Evolutionary conservation across 2,888 invertebrate genomes (phyloP).

Genomic region (Amphipoea oculea): DNA sequence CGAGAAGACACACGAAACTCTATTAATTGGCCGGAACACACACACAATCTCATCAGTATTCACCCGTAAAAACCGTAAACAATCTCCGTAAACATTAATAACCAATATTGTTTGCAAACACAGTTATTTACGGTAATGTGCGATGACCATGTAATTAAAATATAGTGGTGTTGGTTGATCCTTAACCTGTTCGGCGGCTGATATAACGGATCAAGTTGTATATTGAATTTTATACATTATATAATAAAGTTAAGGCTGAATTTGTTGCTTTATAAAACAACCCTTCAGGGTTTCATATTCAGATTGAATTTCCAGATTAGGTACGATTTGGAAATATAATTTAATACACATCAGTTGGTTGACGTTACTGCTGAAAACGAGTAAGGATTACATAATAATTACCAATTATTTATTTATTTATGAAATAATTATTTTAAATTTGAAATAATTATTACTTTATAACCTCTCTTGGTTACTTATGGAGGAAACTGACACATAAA

Average conservation of each 20-base stretch:
- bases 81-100: constrained; percentile 58
- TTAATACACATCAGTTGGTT: background rate
- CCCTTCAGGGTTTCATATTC: constrained; percentile 21
- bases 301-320: constrained; percentile 13
- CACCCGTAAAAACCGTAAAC: constrained; percentile 53
- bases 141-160: constrained; percentile 63
- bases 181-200: constrained; percentile 56
- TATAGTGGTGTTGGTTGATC: constrained; percentile 44
- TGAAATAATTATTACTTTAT: background rate
- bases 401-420: background rate
- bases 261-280: constrained; percentile 39
- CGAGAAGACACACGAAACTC: background rate
- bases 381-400: background rate
- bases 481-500: background rate
- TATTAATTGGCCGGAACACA: constrained; percentile 13
- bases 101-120: constrained; percentile 54
- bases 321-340: constrained; percentile 6
- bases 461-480: background rate
- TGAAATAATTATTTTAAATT: background rate
- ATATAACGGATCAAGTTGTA: constrained; percentile 59
- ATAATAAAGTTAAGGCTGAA: constrained; percentile 33
- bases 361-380: background rate
- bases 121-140: constrained; percentile 61
- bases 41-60: constrained; percentile 34
- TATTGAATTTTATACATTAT: constrained; percentile 47